These are phyloP conservation scores for Ictalurus furcatus DNA, from an alignment of 2,113 vertebrate genomes.

Conservation along the genomic window DNA sequence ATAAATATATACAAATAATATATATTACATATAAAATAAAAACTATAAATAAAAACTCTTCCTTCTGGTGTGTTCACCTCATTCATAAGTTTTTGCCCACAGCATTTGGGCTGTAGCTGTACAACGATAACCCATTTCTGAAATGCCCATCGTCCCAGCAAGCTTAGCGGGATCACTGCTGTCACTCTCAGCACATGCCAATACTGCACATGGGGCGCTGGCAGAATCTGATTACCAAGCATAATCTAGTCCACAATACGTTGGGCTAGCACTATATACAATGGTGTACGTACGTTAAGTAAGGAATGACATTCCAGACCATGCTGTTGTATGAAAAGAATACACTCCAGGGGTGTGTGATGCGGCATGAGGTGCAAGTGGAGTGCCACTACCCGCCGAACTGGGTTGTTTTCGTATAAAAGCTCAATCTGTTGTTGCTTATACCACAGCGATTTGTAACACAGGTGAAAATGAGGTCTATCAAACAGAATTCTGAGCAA, in stretches of 20 bases:
- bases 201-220: background rate
- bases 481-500: no score
- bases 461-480: no score
- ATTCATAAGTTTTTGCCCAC: background rate
- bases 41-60: slow-evolving; percentile 34
- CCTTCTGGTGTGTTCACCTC: background rate
- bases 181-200: background rate
- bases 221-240: background rate
- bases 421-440: no score
- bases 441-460: no score
- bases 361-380: no score
- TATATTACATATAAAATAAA: slow-evolving; percentile 61
- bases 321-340: no score
- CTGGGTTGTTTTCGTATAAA: no score
- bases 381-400: no score
- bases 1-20: slow-evolving; percentile 66
- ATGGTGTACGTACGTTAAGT: no score
- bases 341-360: no score
- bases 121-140: background rate
- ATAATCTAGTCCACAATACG: background rate
- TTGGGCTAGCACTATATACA: background rate
- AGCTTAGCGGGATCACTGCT: background rate
- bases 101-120: background rate
- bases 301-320: no score
- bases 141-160: background rate